phyloP scores from a whole-genome alignment of 2,888 invertebrate genomes.

The Melitaea athalia region DNA sequence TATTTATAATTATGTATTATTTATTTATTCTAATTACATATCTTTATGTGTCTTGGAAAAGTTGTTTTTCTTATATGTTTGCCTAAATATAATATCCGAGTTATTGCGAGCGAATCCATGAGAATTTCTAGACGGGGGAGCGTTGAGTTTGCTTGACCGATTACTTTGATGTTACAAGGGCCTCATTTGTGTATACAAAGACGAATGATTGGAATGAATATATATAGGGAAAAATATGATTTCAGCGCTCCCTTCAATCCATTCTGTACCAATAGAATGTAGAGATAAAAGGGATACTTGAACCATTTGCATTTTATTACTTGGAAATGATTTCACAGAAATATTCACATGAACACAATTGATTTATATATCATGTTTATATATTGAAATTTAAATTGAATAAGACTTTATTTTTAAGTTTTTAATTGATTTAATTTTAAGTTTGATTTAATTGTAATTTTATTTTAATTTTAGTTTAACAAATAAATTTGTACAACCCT shows the following conservation, averaged over 20 bases:
- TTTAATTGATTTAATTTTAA: too few relatives aligned
- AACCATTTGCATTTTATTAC: neutral
- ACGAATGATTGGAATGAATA: conserved; percentile 37
- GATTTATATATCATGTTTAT: neutral
- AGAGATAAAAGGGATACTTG: conserved; percentile 18
- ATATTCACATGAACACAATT: neutral
- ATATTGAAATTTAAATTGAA: too few relatives aligned
- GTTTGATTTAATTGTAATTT: too few relatives aligned
- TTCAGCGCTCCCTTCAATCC: conserved; percentile 31
- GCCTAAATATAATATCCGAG: neutral
- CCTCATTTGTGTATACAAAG: conserved; percentile 38
- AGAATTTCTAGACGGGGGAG: neutral
- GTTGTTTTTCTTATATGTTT: neutral
- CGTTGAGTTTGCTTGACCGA: conserved; percentile 35
- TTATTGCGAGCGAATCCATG: conserved; percentile 5
- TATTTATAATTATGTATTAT: too few relatives aligned
- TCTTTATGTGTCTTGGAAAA: too few relatives aligned
- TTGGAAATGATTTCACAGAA: neutral
- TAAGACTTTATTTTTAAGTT: too few relatives aligned
- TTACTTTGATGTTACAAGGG: conserved; percentile 37
- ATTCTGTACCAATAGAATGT: conserved; percentile 13
- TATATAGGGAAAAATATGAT: conserved; percentile 36
- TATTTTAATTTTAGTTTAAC: too few relatives aligned
- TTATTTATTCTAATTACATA: too few relatives aligned
- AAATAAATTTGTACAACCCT: too few relatives aligned